These are phyloP conservation scores for Capreolus pygargus DNA, from an alignment of 2,113 vertebrate species.

Conservation along the genomic window DNA sequence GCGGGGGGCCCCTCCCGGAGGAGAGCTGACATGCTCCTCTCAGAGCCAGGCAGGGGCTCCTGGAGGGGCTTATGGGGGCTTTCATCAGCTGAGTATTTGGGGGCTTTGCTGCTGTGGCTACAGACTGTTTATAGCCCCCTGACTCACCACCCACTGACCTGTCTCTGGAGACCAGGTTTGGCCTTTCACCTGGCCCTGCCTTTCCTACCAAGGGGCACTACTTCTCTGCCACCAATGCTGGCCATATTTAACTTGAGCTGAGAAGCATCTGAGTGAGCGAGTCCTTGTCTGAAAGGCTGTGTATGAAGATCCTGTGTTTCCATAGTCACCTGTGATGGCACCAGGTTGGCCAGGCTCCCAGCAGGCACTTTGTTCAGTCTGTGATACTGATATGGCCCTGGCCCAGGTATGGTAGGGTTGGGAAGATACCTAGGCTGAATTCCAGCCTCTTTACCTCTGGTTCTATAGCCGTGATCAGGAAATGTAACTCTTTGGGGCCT, in stretches of 20 bases:
- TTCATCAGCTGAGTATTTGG: slow-evolving; percentile 58
- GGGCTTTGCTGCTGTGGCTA: not conserved
- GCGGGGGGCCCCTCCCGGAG: slow-evolving; percentile 11
- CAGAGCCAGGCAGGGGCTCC: not conserved
- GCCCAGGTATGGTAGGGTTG: not conserved
- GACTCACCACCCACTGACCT: slow-evolving; percentile 62
- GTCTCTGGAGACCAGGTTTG: slow-evolving; percentile 54
- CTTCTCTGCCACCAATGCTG: not conserved
- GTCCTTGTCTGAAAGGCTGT: not conserved
- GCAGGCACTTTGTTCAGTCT: not conserved
- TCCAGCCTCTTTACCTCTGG: not conserved
- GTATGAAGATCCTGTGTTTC: not conserved
- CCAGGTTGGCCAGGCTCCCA: not conserved
- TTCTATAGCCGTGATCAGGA: not conserved
- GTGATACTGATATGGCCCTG: not conserved
- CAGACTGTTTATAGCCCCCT: slow-evolving; percentile 60
- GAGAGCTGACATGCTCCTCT: not conserved
- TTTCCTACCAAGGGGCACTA: not conserved
- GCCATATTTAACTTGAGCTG: slow-evolving; percentile 5
- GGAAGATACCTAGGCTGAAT: not conserved
- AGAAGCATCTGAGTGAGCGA: not conserved
- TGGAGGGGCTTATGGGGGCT: slow-evolving; percentile 59
- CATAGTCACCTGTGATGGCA: not conserved
- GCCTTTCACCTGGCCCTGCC: slow-evolving; percentile 43
- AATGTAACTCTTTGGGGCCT: not conserved